Conservation (phyloP, 1,140 invertebrate species). For the Drosophila insularis region DNA sequence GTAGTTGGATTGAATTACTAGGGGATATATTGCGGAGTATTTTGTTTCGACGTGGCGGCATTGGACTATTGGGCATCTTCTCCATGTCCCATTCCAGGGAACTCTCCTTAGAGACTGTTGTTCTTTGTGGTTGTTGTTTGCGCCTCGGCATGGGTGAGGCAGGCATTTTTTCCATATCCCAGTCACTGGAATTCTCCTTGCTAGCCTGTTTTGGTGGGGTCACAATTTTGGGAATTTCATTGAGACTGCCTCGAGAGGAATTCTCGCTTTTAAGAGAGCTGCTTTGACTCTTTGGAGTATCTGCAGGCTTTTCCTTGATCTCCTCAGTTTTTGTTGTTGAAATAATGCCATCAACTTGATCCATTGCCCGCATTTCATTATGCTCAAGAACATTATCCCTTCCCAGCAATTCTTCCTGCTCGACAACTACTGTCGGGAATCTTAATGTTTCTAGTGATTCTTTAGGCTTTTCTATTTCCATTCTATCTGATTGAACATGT, state of each 20-base stretch:
- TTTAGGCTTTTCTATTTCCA: neutral
- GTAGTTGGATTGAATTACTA: slow-evolving; percentile 59
- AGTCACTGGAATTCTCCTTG: slow-evolving; percentile 72
- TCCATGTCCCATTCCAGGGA: slow-evolving; percentile 81
- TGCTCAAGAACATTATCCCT: slow-evolving; percentile 25
- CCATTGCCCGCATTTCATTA: slow-evolving; percentile 27
- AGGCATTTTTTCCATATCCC: slow-evolving; percentile 78
- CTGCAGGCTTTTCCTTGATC: neutral
- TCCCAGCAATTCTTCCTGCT: slow-evolving; percentile 35
- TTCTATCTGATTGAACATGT: slow-evolving; percentile 25
- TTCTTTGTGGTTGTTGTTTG: slow-evolving; percentile 1
- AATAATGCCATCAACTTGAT: neutral
- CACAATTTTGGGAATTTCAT: slow-evolving; percentile 37
- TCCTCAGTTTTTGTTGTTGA: slow-evolving; percentile 10
- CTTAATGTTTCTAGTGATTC: slow-evolving; percentile 16
- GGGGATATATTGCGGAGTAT: slow-evolving; percentile 42
- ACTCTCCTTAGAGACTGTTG: slow-evolving; percentile 47
- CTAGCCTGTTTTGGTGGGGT: slow-evolving; percentile 48
- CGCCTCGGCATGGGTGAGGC: slow-evolving; percentile 67
- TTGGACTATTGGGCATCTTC: slow-evolving; percentile 73
- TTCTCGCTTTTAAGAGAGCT: slow-evolving; percentile 44
- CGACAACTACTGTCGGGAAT: slow-evolving; percentile 46
- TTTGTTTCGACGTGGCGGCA: slow-evolving; percentile 55
- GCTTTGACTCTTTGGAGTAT: slow-evolving; percentile 1
- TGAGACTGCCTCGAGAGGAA: slow-evolving; percentile 51